Percentiles rank a stretch among this genome's conserved stretches.
Evolutionary conservation across 2,113 vertebrate genomes (phyloP).

Genomic region (Rhinopomastus cyanomelas): DNA sequence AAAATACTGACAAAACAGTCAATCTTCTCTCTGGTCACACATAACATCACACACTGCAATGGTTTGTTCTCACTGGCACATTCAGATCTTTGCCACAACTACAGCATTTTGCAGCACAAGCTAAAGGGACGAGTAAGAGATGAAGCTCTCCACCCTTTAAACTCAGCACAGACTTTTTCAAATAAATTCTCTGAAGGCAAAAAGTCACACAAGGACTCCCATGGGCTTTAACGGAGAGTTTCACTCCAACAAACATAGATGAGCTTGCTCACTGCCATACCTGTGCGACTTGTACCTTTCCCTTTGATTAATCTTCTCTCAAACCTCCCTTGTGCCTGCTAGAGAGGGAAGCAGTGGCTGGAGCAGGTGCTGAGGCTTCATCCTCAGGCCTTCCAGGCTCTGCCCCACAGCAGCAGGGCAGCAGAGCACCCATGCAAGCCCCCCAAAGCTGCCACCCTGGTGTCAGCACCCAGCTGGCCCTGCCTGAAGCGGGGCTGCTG

Average conservation of each 20-base stretch:
- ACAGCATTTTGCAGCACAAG: not conserved
- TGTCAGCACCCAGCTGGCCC: not conserved
- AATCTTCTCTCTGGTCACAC: not conserved
- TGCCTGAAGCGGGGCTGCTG: not conserved
- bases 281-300: not conserved
- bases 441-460: not conserved
- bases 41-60: rapidly evolving
- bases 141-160: not conserved
- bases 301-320: not conserved
- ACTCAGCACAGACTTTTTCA: not conserved
- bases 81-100: not conserved
- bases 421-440: rapidly evolving
- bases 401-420: not conserved
- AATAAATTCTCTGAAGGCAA: not conserved
- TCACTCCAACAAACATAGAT: not conserved
- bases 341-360: not conserved
- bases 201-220: not conserved
- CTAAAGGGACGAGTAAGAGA: not conserved
- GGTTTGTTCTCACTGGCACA: not conserved
- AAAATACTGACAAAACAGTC: not conserved
- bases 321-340: rapidly evolving
- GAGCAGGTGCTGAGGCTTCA: not conserved
- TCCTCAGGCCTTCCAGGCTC: not conserved
- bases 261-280: not conserved
- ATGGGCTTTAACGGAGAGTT: not conserved